Evolutionary conservation across 2,797 vertebrate species (phyloP).

Genomic region (Neosilurus hyrtlii): DNA sequence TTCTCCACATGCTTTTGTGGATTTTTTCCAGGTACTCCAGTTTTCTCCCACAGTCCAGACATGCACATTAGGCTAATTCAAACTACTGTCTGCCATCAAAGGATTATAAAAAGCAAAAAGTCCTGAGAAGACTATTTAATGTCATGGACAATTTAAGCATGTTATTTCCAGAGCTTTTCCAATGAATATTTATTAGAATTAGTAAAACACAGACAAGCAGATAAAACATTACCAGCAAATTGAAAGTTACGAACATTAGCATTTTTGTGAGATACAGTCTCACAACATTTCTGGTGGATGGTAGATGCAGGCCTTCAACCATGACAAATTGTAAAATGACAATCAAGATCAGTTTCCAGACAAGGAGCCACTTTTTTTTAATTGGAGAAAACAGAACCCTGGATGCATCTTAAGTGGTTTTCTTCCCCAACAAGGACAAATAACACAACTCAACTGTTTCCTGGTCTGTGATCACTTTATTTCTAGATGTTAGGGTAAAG

Average conservation of each 20-base stretch:
- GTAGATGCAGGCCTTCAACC: background rate
- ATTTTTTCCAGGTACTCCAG: no score
- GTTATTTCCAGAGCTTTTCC: background rate
- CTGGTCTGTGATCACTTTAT: background rate
- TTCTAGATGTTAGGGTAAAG: background rate
- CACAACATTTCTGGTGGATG: background rate
- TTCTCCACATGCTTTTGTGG: no score
- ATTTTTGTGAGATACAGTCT: background rate
- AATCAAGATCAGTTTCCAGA: background rate
- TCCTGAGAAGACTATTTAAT: background rate
- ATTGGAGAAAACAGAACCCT: background rate
- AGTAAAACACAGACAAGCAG: background rate
- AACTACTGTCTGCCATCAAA: background rate
- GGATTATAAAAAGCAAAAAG: background rate
- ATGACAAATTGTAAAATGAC: constrained; percentile 9
- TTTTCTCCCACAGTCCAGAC: no score
- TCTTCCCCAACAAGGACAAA: background rate
- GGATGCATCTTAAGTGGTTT: background rate
- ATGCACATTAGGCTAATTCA: no score
- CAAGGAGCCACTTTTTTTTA: background rate
- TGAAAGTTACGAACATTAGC: background rate
- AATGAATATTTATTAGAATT: constrained; percentile 2
- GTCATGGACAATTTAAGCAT: background rate
- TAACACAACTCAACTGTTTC: background rate
- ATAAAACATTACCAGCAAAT: background rate